Evolutionary conservation across 1,140 invertebrate genomes (phyloP), one percentile per base, ranked within the genome.

Genomic region (Apolygus lucorum): DNA sequence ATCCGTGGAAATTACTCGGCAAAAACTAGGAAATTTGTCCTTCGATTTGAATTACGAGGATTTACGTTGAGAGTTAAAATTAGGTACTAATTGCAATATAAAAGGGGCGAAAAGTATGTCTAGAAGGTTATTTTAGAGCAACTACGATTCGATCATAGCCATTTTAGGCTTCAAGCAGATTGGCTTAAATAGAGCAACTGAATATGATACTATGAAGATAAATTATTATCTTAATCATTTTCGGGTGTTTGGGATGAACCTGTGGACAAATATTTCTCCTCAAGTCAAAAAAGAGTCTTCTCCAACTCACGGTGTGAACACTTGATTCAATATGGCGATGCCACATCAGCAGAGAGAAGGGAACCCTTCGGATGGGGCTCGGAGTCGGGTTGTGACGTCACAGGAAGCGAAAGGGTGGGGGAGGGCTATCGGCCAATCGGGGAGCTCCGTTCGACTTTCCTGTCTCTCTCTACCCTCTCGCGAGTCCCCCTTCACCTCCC

Each of bases 321-420:
- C 68, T 69, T 69, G 68, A 69, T 69, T 69, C 68, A 69, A 69
- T 69, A 69, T 69, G 68, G 68, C 68, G 67, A 68, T 28, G 67
- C 67, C 67, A 68, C 67, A 52, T 68, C 67, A 52, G 49, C 67
- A 24, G 54, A 59, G 2, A 8, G 22, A 21, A 59, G 54, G 54
- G 54, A 21, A 13, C 11, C 54, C 34, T 49, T 17, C 8, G 22
- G 54, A 21, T 4, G 54, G 22, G 13, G 22, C 54, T 21, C 54
- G 8, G 13, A 11, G 54, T 11, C 54, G 54, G 34, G 17, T 42
- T 42, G 34, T 42, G 34, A 42, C 34, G 34, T 42, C 34, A 42
- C 34, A 42, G n/a, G n/a, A n/a, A n/a, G n/a, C n/a, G n/a, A 42
- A 42, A 42, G 34, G 4, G 34, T 4, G 17, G 34, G 34, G 34